Conservation (phyloP, 2,113 vertebrate species). For the Platichthys stellatus region DNA sequence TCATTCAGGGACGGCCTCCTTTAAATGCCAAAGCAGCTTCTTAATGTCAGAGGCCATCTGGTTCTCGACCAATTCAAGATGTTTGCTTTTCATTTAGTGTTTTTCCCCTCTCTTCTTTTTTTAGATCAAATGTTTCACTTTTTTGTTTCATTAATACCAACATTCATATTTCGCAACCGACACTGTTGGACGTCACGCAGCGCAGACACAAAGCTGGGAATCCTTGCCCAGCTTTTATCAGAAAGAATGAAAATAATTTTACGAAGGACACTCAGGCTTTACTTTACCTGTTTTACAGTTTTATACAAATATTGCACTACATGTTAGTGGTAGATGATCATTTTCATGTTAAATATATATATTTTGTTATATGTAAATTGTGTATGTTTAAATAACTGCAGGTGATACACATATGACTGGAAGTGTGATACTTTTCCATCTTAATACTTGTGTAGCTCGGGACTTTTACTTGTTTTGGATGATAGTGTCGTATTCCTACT, state of each 20-base stretch:
- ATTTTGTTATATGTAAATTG: background rate
- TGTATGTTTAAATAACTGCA: background rate
- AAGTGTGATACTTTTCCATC: background rate
- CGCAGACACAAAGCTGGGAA: slow-evolving; percentile 21
- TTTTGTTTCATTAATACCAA: slow-evolving; percentile 44
- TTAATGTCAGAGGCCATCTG: slow-evolving; percentile 83
- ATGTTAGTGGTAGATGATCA: background rate
- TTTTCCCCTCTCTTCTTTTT: slow-evolving; percentile 57
- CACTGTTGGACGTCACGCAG: slow-evolving; percentile 1
- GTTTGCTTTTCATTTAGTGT: slow-evolving; percentile 72
- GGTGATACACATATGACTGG: background rate
- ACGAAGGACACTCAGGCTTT: background rate
- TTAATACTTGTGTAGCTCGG: background rate
- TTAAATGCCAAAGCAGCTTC: slow-evolving; percentile 78
- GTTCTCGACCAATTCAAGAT: slow-evolving; percentile 81
- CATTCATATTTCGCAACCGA: slow-evolving; percentile 40
- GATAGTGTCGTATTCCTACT: background rate
- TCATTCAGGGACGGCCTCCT: slow-evolving; percentile 76
- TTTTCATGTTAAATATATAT: too few species aligned
- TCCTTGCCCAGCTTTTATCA: background rate
- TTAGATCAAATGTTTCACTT: slow-evolving; percentile 60
- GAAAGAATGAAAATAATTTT: slow-evolving; percentile 18
- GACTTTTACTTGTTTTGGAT: background rate
- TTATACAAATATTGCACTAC: too few species aligned
- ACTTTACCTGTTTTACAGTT: background rate